Conservation (phyloP, 2,888 invertebrate genomes). For the Rhaphigaster nebulosa region DNA sequence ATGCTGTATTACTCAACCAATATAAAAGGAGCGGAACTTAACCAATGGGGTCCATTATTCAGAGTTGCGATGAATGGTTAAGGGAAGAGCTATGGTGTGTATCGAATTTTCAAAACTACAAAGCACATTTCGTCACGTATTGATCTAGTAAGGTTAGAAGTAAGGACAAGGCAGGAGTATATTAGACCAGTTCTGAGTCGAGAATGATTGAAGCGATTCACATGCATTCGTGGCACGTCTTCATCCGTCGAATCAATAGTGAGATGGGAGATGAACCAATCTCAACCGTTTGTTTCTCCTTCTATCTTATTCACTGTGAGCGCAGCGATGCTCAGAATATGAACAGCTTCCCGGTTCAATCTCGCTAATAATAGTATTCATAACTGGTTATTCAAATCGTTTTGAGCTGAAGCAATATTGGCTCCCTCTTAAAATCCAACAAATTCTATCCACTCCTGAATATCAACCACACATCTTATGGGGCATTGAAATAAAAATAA, state of each 20-base stretch:
- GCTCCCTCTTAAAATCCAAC: no score
- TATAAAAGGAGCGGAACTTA: no score
- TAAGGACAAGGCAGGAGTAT: neutral
- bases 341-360: neutral
- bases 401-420: neutral
- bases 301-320: neutral
- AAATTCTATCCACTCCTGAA: no score
- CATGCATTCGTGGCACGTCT: neutral
- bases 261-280: neutral
- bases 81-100: no score
- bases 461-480: no score
- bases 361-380: neutral
- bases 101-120: neutral
- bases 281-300: neutral
- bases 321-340: neutral
- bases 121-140: neutral
- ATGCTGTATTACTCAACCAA: no score
- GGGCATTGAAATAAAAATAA: no score
- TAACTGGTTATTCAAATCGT: neutral
- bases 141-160: neutral
- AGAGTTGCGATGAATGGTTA: no score
- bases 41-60: no score
- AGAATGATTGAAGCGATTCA: neutral
- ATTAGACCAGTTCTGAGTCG: neutral
- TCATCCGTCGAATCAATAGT: neutral